A percentile compares a stretch with the other conserved stretches of the same genome.
These are phyloP conservation scores for Acestrorhynchus altus DNA, from an alignment of 2,797 vertebrate species.

Conservation along the genomic window DNA sequence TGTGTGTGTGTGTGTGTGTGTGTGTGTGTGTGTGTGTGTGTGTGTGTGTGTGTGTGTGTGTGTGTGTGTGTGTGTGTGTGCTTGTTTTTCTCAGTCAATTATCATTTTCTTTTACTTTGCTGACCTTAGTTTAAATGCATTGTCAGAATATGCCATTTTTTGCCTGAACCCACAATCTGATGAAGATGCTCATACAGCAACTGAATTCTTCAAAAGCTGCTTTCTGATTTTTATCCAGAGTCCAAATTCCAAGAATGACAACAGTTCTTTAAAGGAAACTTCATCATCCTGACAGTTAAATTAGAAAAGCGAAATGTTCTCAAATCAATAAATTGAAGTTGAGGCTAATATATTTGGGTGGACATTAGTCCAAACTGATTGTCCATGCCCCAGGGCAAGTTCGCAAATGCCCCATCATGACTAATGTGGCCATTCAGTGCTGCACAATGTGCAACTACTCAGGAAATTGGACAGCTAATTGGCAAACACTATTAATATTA, in stretches of 20 bases:
- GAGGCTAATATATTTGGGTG: slow-evolving; percentile 45
- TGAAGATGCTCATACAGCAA: background rate
- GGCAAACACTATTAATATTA: slow-evolving; percentile 54
- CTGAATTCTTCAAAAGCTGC: background rate
- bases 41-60: background rate
- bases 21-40: background rate
- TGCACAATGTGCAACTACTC: slow-evolving; percentile 31
- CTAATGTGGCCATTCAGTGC: slow-evolving; percentile 51
- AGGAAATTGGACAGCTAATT: slow-evolving; percentile 52
- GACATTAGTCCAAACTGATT: slow-evolving; percentile 30
- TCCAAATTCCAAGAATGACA: background rate
- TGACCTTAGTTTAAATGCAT: slow-evolving; percentile 30
- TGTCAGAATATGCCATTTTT: slow-evolving; percentile 10
- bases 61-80: slow-evolving; percentile 9
- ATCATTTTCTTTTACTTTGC: background rate
- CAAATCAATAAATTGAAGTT: slow-evolving; percentile 52
- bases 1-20: background rate
- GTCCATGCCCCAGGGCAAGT: slow-evolving; percentile 33
- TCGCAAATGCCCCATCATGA: slow-evolving; percentile 45
- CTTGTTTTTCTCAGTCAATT: background rate
- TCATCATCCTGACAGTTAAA: slow-evolving; percentile 54
- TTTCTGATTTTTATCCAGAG: slow-evolving; percentile 17
- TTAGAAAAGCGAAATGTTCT: slow-evolving; percentile 49
- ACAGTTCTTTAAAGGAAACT: slow-evolving; percentile 26
- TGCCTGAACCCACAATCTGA: slow-evolving; percentile 13